These are phyloP conservation scores for Rhyacophila evoluta DNA, from an alignment of 2,888 invertebrate genomes.

Conservation along the genomic window DNA sequence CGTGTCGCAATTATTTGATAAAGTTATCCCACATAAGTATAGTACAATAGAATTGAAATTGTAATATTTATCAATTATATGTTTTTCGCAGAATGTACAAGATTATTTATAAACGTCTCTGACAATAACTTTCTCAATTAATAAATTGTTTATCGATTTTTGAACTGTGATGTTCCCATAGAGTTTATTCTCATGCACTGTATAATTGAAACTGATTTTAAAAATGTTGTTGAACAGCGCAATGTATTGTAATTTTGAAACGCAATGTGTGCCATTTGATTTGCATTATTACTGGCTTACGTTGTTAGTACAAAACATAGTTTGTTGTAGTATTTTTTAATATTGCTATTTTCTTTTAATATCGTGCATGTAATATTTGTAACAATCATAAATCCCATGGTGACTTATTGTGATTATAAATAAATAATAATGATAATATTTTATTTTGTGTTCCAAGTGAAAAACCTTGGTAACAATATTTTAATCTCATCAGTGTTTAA, in stretches of 20 bases:
- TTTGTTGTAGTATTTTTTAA: no score
- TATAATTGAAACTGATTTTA: neutral
- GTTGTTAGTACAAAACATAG: no score
- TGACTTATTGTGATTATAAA: neutral
- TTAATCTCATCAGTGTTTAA: no score
- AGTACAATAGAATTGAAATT: neutral
- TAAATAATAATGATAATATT: neutral
- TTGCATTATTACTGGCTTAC: no score
- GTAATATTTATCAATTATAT: no score
- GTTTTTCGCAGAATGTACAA: neutral
- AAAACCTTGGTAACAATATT: no score
- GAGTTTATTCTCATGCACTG: neutral
- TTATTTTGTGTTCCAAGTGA: no score
- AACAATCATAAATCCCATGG: neutral
- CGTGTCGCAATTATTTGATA: no score
- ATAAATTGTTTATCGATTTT: neutral
- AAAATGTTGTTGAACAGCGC: neutral
- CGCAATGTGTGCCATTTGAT: no score
- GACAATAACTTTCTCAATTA: neutral
- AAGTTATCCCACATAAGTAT: neutral
- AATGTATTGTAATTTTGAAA: no score
- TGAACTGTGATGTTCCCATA: neutral
- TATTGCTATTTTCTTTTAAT: neutral
- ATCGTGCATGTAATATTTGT: neutral
- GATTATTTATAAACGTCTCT: neutral